Evolutionary conservation across 2,113 vertebrate genomes (phyloP).

Genomic region (Brachyistius frenatus): DNA sequence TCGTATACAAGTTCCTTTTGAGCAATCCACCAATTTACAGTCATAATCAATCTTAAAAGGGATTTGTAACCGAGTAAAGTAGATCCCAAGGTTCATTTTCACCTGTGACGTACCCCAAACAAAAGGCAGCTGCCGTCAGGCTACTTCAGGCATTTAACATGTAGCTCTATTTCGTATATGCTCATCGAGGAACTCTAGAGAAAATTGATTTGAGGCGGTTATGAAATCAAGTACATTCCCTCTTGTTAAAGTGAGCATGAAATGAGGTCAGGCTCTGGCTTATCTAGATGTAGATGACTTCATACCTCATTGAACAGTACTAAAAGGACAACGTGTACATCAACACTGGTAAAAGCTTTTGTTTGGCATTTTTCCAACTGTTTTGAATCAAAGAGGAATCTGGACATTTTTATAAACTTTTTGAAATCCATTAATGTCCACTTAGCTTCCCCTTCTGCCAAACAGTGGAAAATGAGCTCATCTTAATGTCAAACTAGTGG

Average conservation of each 20-base stretch:
- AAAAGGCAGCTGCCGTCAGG: not conserved
- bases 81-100: slow-evolving; percentile 46
- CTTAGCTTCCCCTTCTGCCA: too few relatives aligned
- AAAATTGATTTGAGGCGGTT: slow-evolving; percentile 38
- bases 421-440: not conserved
- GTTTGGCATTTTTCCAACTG: not conserved
- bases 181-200: slow-evolving; percentile 23
- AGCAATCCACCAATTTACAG: slow-evolving; percentile 53
- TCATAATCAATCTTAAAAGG: slow-evolving; percentile 37
- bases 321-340: not conserved
- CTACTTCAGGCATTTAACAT: slow-evolving; percentile 24
- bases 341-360: not conserved
- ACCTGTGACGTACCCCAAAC: slow-evolving; percentile 13
- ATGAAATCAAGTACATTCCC: slow-evolving; percentile 71
- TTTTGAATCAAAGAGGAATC: not conserved
- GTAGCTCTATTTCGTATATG: slow-evolving; percentile 15
- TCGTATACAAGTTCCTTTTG: slow-evolving; percentile 37
- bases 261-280: slow-evolving; percentile 60
- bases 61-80: slow-evolving; percentile 47
- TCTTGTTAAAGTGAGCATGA: slow-evolving; percentile 25
- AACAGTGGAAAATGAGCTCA: not conserved
- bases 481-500: not conserved
- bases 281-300: slow-evolving; percentile 53
- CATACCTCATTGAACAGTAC: not conserved
- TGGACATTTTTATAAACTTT: not conserved